phyloP scores from a whole-genome alignment of 2,797 vertebrate genomes.

The Aplochiton taeniatus region DNA sequence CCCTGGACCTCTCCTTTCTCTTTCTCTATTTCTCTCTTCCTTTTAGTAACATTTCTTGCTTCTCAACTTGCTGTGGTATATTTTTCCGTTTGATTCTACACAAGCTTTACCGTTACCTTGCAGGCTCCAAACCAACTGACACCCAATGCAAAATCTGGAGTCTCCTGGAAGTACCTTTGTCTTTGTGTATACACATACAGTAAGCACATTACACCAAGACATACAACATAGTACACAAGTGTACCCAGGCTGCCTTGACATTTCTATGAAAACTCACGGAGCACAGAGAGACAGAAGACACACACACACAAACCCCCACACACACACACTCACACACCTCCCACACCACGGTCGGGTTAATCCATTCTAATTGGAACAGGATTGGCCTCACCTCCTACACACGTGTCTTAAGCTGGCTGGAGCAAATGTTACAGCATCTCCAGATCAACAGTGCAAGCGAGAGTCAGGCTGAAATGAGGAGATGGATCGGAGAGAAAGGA shows the following conservation, averaged over 20 bases:
- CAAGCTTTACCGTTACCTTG: background rate
- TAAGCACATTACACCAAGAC: no score
- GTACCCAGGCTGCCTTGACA: slow-evolving; percentile 28
- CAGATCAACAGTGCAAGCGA: slow-evolving; percentile 13
- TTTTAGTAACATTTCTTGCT: slow-evolving; percentile 12
- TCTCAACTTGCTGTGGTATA: background rate
- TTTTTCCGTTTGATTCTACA: background rate
- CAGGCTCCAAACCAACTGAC: no score
- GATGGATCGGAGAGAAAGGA: background rate
- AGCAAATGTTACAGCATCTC: slow-evolving; percentile 42
- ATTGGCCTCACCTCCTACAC: slow-evolving; percentile 70
- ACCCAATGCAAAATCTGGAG: no score
- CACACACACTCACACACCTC: slow-evolving; percentile 1
- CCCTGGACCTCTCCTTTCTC: slow-evolving; percentile 21
- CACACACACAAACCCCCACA: slow-evolving; percentile 26
- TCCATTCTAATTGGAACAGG: slow-evolving; percentile 70
- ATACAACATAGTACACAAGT: slow-evolving; percentile 19
- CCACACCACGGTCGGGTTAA: slow-evolving; percentile 36
- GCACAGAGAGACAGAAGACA: slow-evolving; percentile 14
- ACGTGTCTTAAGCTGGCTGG: slow-evolving; percentile 49
- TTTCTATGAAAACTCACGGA: slow-evolving; percentile 11
- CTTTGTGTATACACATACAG: no score
- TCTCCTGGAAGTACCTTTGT: no score
- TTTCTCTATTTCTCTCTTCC: background rate
- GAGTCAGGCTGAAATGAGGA: background rate